Conservation (phyloP, 2,888 invertebrate genomes). For the Oasisia sp. region DNA sequence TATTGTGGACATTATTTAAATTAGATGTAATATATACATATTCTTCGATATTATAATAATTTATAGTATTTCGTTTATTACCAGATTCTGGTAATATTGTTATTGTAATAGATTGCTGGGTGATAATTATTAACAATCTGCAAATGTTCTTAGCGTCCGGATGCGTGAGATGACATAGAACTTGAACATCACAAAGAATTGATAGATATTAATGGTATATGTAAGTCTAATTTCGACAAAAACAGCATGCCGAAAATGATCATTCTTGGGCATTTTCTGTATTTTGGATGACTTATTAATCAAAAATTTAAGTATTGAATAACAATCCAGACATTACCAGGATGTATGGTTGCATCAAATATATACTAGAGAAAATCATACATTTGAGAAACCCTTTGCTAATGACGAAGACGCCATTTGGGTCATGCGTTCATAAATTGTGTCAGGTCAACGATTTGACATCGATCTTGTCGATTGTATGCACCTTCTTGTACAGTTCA, state of each 20-base stretch:
- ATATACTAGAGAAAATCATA: neutral
- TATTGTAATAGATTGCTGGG: too few relatives aligned
- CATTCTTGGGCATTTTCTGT: neutral
- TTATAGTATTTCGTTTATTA: too few relatives aligned
- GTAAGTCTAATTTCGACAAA: neutral
- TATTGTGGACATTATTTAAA: too few relatives aligned
- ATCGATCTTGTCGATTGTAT: neutral
- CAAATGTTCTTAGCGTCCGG: too few relatives aligned
- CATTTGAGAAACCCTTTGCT: neutral
- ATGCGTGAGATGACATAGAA: too few relatives aligned
- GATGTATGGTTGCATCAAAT: neutral
- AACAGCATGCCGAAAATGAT: neutral
- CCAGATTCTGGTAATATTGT: too few relatives aligned
- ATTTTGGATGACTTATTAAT: neutral
- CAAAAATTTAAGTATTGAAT: neutral
- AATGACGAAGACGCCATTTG: conserved; percentile 9
- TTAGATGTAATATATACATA: too few relatives aligned
- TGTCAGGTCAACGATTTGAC: conserved; percentile 1
- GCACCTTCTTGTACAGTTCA: neutral
- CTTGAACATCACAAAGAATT: too few relatives aligned
- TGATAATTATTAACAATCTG: too few relatives aligned
- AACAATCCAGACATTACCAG: neutral
- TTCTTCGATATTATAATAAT: too few relatives aligned
- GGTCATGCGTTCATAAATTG: neutral
- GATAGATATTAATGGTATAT: too few relatives aligned